phyloP scores from a whole-genome alignment of 2,797 vertebrate species.

The Macroramphosus scolopax region DNA sequence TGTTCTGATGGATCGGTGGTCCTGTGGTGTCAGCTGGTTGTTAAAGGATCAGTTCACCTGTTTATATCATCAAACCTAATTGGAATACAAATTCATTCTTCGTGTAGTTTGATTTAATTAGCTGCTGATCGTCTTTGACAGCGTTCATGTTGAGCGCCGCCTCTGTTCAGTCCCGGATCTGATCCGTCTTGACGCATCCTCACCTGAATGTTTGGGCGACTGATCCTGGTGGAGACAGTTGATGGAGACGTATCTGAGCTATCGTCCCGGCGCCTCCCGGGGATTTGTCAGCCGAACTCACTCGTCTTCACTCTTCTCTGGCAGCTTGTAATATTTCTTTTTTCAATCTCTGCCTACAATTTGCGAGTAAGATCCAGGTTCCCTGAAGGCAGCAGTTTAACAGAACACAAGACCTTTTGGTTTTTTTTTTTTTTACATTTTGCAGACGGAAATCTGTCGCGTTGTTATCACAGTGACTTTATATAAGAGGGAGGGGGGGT shows the following conservation, averaged over 20 bases:
- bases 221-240: constrained; percentile 16
- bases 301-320: constrained; percentile 37
- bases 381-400: constrained; percentile 20
- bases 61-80: too few species aligned
- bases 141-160: constrained; percentile 1
- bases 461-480: constrained; percentile 15
- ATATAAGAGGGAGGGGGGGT: neutral
- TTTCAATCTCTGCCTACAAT: constrained; percentile 10
- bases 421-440: too few species aligned
- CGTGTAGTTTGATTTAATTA: constrained; percentile 38
- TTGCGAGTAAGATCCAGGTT: constrained; percentile 5
- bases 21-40: too few species aligned
- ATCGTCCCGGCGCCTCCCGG: constrained; percentile 27
- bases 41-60: too few species aligned
- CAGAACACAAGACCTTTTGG: constrained; percentile 9
- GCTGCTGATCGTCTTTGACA: constrained; percentile 14
- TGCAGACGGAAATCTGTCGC: neutral
- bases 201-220: constrained; percentile 52
- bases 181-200: constrained; percentile 29
- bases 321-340: constrained; percentile 20
- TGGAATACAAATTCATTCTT: too few species aligned
- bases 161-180: constrained; percentile 11
- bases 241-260: constrained; percentile 45
- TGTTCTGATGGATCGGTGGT: too few species aligned
- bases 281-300: constrained; percentile 54